Evolutionary conservation across 2,113 vertebrate species (phyloP), one percentile per base, ranked within the genome.

Genomic region (Nycticryphes semicollaris): DNA sequence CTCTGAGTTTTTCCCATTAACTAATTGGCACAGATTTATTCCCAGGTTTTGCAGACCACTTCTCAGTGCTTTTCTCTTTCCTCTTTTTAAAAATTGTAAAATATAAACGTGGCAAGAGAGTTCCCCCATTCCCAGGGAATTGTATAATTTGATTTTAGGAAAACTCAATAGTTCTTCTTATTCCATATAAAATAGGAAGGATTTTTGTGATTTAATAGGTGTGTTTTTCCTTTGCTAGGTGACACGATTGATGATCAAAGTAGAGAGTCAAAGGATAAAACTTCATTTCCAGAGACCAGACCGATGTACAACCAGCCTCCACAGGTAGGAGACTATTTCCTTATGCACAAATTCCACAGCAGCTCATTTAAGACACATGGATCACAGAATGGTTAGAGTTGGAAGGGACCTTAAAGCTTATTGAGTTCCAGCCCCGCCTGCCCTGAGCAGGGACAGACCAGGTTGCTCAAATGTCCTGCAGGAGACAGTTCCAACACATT

Each of bases 201-300:
- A 84, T 82, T 89, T 91, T 9, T 39, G 35, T 89, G 43, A 50
- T 81, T 90, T 85, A n/a, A 88, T 72, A 50, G 31, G 2, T 4
- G 3, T 67, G 56, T 62, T 90, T 93, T 79, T 35, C 39, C 87
- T 94, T 31, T 87, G 51, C 24, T 95, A 99, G 99, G 98, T n/a
- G 99, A 99, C 62, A 98, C 98, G 5, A 23, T 82, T 48, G 97
- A 98, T 50, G 99, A 99, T 25, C 97, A 97, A 93, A 97, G 89
- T 69, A 91, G 86, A 92, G 97, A 93, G 64, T 92, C 94, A 63
- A 97, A 97, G 90, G 87, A 89, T 57, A 93, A 95, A 85, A 96
- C 96, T 74, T 90, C 97, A 0, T 73, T 92, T 68, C 97, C 96
- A 0, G 98, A 91, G 6, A 94, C 97, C 5, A 98, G 98, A 59